Evolutionary conservation across 2,797 vertebrate genomes (phyloP).

Genomic region (Poeciliopsis turneri): DNA sequence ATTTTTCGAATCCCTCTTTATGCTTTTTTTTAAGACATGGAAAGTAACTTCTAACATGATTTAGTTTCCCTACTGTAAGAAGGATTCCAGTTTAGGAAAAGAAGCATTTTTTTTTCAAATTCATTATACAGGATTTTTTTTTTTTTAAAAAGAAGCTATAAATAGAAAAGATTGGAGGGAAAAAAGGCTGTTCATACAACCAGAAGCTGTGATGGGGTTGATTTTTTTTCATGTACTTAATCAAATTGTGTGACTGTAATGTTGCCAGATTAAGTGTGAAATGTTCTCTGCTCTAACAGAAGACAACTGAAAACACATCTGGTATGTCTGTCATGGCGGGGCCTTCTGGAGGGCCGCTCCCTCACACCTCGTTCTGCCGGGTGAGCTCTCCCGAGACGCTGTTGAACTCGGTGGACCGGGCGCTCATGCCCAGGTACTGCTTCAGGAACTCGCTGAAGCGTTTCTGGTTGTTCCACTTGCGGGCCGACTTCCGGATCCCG

Average conservation of each 20-base stretch:
- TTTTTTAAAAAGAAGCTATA: background rate
- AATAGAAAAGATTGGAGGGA: background rate
- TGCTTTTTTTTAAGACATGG: background rate
- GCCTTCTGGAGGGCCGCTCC: slow-evolving; percentile 10
- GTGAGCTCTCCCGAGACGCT: slow-evolving; percentile 81
- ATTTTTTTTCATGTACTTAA: background rate
- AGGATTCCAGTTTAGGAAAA: background rate
- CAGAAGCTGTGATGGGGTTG: slow-evolving; percentile 10
- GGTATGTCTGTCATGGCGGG: slow-evolving; percentile 33
- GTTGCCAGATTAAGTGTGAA: slow-evolving; percentile 27
- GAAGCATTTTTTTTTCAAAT: background rate
- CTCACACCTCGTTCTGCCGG: slow-evolving; percentile 84
- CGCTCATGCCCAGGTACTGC: slow-evolving; percentile 94
- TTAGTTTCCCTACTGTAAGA: background rate
- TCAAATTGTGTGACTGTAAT: slow-evolving; percentile 22
- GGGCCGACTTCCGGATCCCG: slow-evolving; percentile 93
- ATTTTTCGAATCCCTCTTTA: background rate
- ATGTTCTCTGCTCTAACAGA: slow-evolving; percentile 37
- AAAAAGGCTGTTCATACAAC: slow-evolving; percentile 7
- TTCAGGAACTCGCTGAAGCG: slow-evolving; percentile 95
- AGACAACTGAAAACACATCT: slow-evolving; percentile 48
- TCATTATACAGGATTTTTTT: no score
- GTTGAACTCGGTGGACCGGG: slow-evolving; percentile 87
- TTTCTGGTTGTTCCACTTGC: slow-evolving; percentile 99
- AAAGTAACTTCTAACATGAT: background rate